Conservation (phyloP, 1,140 invertebrate species). For the Aphaenogaster floridana region DNA sequence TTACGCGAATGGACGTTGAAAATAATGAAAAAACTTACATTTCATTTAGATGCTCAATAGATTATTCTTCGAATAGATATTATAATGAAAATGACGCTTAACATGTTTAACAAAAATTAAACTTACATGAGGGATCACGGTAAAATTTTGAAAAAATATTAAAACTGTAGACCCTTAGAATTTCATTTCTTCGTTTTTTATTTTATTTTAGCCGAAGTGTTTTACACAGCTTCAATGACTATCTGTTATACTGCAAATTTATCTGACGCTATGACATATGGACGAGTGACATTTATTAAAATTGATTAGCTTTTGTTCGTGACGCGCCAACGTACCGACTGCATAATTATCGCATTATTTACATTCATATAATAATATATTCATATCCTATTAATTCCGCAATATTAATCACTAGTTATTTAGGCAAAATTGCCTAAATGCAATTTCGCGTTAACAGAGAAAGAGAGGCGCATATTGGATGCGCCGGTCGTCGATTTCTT, state of each 20-base stretch:
- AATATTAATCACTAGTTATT: not conserved
- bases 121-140: not conserved
- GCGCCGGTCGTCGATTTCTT: slow-evolving; percentile 30
- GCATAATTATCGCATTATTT: not conserved
- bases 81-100: not conserved
- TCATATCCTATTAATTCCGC: slow-evolving; percentile 3
- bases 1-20: not conserved
- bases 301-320: slow-evolving; percentile 47
- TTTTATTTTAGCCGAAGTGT: not conserved
- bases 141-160: not conserved
- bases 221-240: not conserved
- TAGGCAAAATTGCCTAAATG: not conserved
- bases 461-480: not conserved
- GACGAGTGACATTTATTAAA: slow-evolving; percentile 42
- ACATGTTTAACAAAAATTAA: not conserved
- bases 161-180: not conserved
- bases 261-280: not conserved
- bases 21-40: not conserved
- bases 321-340: not conserved
- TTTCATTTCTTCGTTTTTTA: not conserved
- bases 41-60: not conserved
- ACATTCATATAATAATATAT: not conserved
- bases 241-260: slow-evolving; percentile 39
- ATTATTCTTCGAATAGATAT: not conserved
- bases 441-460: not conserved